Conservation (phyloP, 2,888 invertebrate genomes). For the Lamellibrachia satsuma region DNA sequence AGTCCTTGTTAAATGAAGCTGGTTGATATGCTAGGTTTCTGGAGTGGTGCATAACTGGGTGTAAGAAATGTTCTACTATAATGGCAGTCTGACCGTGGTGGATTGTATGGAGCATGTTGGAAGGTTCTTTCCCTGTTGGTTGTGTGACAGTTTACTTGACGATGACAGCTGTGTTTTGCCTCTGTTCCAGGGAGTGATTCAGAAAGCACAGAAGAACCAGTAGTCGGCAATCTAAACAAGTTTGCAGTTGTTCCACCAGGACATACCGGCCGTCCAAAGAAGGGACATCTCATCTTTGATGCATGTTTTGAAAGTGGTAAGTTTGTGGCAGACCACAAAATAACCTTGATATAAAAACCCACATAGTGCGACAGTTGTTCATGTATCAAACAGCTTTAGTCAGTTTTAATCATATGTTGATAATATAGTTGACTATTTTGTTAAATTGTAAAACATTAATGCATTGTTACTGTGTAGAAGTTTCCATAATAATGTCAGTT, state of each 20-base stretch:
- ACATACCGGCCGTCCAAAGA: conserved; percentile 87
- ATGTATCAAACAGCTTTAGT: too few relatives aligned
- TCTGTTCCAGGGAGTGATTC: conserved; percentile 63
- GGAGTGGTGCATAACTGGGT: too few relatives aligned
- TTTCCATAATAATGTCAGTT: not conserved
- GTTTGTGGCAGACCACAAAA: not conserved
- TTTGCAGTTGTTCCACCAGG: conserved; percentile 65
- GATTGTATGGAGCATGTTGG: not conserved
- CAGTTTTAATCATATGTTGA: too few relatives aligned
- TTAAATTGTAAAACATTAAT: too few relatives aligned
- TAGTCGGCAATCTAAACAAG: conserved; percentile 87
- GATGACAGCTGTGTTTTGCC: not conserved
- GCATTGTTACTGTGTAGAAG: too few relatives aligned
- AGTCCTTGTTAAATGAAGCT: too few relatives aligned
- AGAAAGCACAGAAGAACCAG: conserved; percentile 76
- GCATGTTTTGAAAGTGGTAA: conserved; percentile 93
- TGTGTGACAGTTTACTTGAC: not conserved
- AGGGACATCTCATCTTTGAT: conserved; percentile 95
- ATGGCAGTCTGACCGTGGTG: not conserved
- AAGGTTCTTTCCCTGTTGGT: not conserved
- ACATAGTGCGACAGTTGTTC: not conserved
- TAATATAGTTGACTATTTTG: too few relatives aligned
- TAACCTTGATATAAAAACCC: not conserved
- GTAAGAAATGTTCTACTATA: not conserved
- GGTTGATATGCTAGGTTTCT: too few relatives aligned